These are phyloP conservation scores for Orycteropus afer DNA, from an alignment of 2,113 vertebrate genomes.

Conservation along the genomic window DNA sequence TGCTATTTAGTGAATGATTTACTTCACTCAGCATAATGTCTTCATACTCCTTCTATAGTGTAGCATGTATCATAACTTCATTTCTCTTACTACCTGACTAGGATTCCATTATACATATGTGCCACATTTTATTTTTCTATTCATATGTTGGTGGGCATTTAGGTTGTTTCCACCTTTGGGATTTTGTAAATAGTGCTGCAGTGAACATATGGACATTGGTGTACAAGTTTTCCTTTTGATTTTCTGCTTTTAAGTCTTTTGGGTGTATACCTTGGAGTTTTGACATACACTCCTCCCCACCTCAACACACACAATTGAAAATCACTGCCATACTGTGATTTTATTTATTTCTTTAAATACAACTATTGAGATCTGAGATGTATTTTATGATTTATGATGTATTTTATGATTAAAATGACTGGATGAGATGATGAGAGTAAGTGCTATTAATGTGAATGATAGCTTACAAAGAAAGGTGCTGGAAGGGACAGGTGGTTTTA, in stretches of 20 bases:
- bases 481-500: neutral
- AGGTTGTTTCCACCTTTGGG: neutral
- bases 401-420: neutral
- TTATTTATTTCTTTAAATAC: neutral
- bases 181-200: neutral
- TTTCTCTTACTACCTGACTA: too few species aligned
- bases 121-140: neutral
- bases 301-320: neutral
- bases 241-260: neutral
- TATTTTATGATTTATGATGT: neutral
- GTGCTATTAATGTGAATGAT: neutral
- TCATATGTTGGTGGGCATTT: too few species aligned
- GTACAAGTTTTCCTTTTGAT: neutral
- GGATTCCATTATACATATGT: neutral
- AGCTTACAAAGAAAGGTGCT: neutral
- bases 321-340: neutral
- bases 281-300: neutral
- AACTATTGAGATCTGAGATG: neutral
- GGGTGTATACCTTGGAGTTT: neutral
- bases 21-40: neutral
- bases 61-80: neutral
- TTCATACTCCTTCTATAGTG: neutral
- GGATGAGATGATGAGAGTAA: neutral
- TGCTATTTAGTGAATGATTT: neutral
- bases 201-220: neutral